Base-by-base conservation (phyloP, 1,140 invertebrate genomes). In the Cydia splendana region DNA sequence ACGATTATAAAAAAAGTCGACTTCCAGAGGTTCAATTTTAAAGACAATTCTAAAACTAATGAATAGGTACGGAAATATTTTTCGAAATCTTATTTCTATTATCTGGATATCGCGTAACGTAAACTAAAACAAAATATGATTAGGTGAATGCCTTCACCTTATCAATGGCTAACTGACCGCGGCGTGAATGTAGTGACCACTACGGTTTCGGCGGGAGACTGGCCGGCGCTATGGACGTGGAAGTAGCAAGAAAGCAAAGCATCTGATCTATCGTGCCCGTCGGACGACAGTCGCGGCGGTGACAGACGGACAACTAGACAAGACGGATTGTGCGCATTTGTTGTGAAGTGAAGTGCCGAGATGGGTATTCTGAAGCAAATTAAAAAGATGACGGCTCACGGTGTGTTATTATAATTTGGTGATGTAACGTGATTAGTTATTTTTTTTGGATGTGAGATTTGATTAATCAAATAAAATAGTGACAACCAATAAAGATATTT, bases 351-450 rank as follows among this genome's bases (percentile, higher is more conserved):
- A 12, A 73, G 67, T 71, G 69, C 45, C n/a, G 69, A 74, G 75
- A 88, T 88, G 87, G 87, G 87, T 13, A 87, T 88, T 78, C 78
- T 88, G 77, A 87, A 87, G 81, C 87, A 88, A 77, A 85, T 88
- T 53, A 88, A 87, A 74, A 88, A 81, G 82, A 87, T 88, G 69
- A 80, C 87, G 30, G 79, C 76, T 62, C 75, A 85, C 67, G 85
- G 85, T 85, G 78, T 51, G 83, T 84, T 34, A 12, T 76, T 77
- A 48, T 62, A 5, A 18, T 34, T 51, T 53, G 51, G 15, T n/a
- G 6, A n/a, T 18, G n/a, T n/a, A 18, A 18, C 18, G 6, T 53
- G 51, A n/a, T n/a, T 6, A 18, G n/a, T 53, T 4, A 51, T 6
- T 18, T 6, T n/a, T 7, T 18, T n/a, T 4, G n/a, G 3, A 53